These are phyloP conservation scores for Morelia viridis DNA, from an alignment of 2,797 vertebrate species.

Conservation along the genomic window DNA sequence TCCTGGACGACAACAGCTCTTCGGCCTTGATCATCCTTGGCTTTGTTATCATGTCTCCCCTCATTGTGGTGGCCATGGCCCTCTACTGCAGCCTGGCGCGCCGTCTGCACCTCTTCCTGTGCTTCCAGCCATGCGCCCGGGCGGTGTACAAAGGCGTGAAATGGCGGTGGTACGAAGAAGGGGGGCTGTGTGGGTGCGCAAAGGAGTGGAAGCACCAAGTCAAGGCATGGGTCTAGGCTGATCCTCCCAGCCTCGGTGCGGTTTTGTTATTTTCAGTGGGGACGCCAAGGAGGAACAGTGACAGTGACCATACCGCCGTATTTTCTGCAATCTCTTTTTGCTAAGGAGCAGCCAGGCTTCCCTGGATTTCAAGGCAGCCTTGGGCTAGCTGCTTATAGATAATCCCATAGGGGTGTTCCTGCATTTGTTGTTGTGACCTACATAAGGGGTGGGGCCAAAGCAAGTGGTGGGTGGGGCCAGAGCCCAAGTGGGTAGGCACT, in stretches of 20 bases:
- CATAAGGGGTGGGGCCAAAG: not conserved
- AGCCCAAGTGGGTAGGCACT: not conserved
- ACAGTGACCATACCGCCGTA: not conserved
- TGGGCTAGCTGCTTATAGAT: not conserved
- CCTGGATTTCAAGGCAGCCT: not conserved
- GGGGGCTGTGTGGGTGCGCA: constrained; percentile 49
- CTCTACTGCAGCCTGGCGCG: constrained; percentile 83
- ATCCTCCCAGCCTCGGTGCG: fast-evolving
- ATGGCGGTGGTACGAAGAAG: constrained; percentile 56
- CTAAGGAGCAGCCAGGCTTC: not conserved
- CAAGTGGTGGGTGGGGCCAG: not conserved
- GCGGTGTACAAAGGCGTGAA: constrained; percentile 77
- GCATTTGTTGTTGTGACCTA: not conserved
- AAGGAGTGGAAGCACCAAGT: constrained; percentile 53
- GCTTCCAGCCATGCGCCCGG: constrained; percentile 75
- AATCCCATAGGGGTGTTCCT: not conserved
- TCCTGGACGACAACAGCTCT: constrained; percentile 90
- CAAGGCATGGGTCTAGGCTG: constrained; percentile 71
- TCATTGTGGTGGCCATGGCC: constrained; percentile 88
- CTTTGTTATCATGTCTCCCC: constrained; percentile 91
- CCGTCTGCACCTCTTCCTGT: constrained; percentile 80
- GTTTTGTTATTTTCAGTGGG: not conserved
- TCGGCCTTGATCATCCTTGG: constrained; percentile 93
- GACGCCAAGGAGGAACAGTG: not conserved
- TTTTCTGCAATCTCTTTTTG: not conserved